Percentiles rank a stretch among this genome's conserved stretches.
Conservation (phyloP, 2,797 vertebrate species). For the Hyperoplus immaculatus region DNA sequence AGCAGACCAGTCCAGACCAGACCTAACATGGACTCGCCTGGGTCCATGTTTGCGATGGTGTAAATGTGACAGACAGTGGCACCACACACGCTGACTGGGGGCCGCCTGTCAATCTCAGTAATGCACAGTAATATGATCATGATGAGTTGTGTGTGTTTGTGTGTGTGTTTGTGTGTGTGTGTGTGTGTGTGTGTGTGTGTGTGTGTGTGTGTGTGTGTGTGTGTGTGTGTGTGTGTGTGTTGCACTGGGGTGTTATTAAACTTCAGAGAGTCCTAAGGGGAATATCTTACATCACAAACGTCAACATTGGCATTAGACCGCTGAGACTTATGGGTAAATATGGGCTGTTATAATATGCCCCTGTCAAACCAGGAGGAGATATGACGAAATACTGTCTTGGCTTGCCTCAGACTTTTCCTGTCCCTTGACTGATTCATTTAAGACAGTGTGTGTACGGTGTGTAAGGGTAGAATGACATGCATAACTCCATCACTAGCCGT, state of each 20-base stretch:
- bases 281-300: slow-evolving; percentile 2
- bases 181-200: too few species aligned
- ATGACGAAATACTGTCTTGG: background rate
- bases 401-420: background rate
- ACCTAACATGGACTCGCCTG: background rate
- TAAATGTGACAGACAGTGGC: slow-evolving; percentile 17
- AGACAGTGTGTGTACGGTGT: background rate
- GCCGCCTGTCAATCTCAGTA: slow-evolving; percentile 58
- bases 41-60: background rate
- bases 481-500: slow-evolving; percentile 43
- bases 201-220: too few species aligned
- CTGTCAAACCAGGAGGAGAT: background rate
- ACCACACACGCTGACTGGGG: slow-evolving; percentile 1
- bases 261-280: slow-evolving; percentile 10
- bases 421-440: background rate
- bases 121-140: slow-evolving; percentile 53
- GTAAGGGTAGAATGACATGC: background rate
- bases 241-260: slow-evolving; percentile 14
- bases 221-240: background rate
- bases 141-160: fast-evolving
- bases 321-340: slow-evolving; percentile 17
- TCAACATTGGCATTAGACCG: slow-evolving; percentile 43
- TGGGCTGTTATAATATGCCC: background rate
- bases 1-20: background rate
- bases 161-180: too few species aligned